Base-by-base conservation (phyloP, 1,140 invertebrate genomes). In the Metopolophium dirhodum region DNA sequence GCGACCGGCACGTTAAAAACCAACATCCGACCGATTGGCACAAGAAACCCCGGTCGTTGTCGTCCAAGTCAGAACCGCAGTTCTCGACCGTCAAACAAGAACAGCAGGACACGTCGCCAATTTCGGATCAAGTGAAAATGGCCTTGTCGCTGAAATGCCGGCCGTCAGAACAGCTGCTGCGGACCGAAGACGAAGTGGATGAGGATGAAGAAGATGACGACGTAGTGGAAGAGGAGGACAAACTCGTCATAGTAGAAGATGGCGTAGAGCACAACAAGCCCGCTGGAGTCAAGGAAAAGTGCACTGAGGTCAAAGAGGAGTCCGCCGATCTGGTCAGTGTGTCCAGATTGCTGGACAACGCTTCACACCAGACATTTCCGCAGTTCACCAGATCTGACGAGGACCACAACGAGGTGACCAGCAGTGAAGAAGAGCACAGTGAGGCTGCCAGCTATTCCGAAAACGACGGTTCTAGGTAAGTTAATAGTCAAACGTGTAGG, bases 1-100 rank as follows among this genome's bases (percentile, higher is more conserved):
- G 99, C 98, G 98, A 99, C 95, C 95, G 98, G 1, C 98, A 99
- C 94, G 97, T 99, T 1, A 99, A 99, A 95, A 98, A 98, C 94
- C 98, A 99, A 94, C 98, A 99, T 96, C 98, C 98, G 0, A 97
- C 98, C 90, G 97, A 96, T 94, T 98, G 98, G 97, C 97, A 97
- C 88, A 97, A 98, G 93, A 95, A 97, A 86, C 97, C 97, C 77
- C 93, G 94, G 57, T 94, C 93, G 45, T 90, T 94, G 20, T 93
- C 93, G 14, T 82, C 91, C 22, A 93, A 93, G 35, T 45, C 68
- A 7, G 93, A 93, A 30, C 57, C 86, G 37, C 85, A 93, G 68
- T 91, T 94, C 37, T 30, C 57, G 14, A 9, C 45, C 8, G 30
- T 35, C 93, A 68, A 45, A 47, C 68, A 54, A 22, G 91, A 93